phyloP scores from a whole-genome alignment of 2,113 vertebrate species.

The Apus apus region DNA sequence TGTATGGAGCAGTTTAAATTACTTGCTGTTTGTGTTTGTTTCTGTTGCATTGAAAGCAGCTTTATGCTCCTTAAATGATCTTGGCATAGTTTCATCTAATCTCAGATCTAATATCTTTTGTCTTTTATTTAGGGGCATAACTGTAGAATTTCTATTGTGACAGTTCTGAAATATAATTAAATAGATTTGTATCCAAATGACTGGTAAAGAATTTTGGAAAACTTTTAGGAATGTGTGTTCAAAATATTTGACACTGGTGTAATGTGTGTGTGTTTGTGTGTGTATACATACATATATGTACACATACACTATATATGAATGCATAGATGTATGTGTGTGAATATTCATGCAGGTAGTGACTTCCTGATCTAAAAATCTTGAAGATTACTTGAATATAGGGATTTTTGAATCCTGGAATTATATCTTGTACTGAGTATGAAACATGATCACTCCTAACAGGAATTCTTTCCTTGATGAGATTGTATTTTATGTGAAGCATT shows the following conservation, averaged over 20 bases:
- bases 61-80: not conserved
- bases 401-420: not conserved
- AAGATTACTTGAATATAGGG: not conserved
- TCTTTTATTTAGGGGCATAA: not conserved
- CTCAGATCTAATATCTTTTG: not conserved
- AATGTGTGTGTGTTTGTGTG: not conserved
- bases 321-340: not conserved
- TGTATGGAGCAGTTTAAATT: not conserved
- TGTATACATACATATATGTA: not conserved
- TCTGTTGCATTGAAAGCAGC: not conserved
- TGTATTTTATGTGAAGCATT: not conserved
- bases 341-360: not conserved
- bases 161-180: not conserved
- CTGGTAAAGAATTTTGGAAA: not conserved
- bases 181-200: not conserved
- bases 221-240: not conserved
- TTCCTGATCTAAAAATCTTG: not conserved
- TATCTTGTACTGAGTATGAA: not conserved
- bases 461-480: not conserved
- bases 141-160: not conserved
- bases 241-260: not conserved
- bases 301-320: not conserved
- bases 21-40: not conserved
- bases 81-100: not conserved
- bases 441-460: not conserved